Evolutionary conservation across 2,797 vertebrate genomes (phyloP).

Genomic region (Crypturellus tataupa): DNA sequence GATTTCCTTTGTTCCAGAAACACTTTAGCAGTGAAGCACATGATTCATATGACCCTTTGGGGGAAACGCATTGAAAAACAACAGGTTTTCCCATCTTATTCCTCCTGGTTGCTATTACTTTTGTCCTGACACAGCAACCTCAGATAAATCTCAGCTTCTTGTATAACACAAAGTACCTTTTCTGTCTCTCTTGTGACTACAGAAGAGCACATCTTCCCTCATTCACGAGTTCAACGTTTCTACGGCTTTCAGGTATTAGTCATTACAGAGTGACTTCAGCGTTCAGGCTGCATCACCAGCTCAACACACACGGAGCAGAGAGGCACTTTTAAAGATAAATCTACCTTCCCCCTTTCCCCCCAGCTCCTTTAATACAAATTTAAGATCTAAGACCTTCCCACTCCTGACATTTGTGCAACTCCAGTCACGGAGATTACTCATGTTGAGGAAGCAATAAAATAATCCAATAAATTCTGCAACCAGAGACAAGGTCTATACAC

Average conservation of each 20-base stretch:
- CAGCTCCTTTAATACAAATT: not conserved
- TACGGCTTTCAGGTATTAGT: slow-evolving; percentile 12
- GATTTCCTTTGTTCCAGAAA: not conserved
- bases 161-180: not conserved
- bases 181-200: not conserved
- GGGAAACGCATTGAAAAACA: not conserved
- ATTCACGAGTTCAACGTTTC: not conserved
- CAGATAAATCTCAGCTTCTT: not conserved
- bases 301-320: not conserved
- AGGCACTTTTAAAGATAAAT: slow-evolving; percentile 4
- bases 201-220: not conserved
- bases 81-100: not conserved
- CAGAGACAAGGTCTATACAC: not conserved
- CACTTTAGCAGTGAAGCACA: not conserved
- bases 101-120: not conserved
- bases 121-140: not conserved
- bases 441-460: not conserved
- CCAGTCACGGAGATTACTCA: not conserved
- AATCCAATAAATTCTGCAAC: not conserved
- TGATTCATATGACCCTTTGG: not conserved
- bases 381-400: not conserved
- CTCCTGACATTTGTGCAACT: not conserved
- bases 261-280: not conserved
- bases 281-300: slow-evolving; percentile 3
- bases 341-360: not conserved